phyloP scores from a whole-genome alignment of 2,888 invertebrate genomes.

The Leptinotarsa rubiginosa region DNA sequence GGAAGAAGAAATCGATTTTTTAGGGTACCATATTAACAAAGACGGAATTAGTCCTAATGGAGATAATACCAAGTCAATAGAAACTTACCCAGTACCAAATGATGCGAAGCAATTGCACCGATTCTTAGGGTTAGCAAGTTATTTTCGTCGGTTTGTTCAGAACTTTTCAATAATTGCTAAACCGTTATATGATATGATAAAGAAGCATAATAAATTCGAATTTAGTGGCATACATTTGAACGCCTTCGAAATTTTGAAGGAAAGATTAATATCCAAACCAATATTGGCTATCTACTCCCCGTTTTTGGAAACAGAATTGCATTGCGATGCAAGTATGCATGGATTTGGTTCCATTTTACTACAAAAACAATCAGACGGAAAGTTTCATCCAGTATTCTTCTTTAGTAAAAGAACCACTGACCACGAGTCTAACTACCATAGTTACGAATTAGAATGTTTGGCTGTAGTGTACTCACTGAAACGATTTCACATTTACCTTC shows the following conservation, averaged over 20 bases:
- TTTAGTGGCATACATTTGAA: constrained; percentile 47
- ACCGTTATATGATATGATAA: constrained; percentile 54
- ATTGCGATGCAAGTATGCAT: constrained; percentile 57
- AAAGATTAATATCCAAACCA: constrained; percentile 43
- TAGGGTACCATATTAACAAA: constrained; percentile 49
- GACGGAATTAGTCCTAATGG: constrained; percentile 17
- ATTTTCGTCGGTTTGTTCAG: constrained; percentile 51
- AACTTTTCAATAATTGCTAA: constrained; percentile 43
- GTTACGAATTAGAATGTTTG: constrained; percentile 54
- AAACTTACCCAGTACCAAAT: constrained; percentile 43
- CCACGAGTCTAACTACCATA: constrained; percentile 53
- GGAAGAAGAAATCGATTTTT: constrained; percentile 43
- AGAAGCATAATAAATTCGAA: constrained; percentile 47
- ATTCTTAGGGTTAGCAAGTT: constrained; percentile 30
- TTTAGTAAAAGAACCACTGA: constrained; percentile 56
- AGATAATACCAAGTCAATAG: constrained; percentile 36
- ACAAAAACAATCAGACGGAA: constrained; percentile 52
- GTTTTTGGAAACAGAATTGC: constrained; percentile 55
- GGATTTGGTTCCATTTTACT: constrained; percentile 58
- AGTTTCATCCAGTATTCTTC: constrained; percentile 56
- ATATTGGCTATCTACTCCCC: constrained; percentile 56
- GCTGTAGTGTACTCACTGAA: background rate
- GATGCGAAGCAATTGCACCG: constrained; percentile 41
- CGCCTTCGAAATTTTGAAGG: constrained; percentile 42
- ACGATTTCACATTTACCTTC: background rate